A percentile compares a stretch with the other conserved stretches of the same genome.
Evolutionary conservation across 1,140 invertebrate genomes (phyloP).

Genomic region (Scaptodrosophila lebanonensis): DNA sequence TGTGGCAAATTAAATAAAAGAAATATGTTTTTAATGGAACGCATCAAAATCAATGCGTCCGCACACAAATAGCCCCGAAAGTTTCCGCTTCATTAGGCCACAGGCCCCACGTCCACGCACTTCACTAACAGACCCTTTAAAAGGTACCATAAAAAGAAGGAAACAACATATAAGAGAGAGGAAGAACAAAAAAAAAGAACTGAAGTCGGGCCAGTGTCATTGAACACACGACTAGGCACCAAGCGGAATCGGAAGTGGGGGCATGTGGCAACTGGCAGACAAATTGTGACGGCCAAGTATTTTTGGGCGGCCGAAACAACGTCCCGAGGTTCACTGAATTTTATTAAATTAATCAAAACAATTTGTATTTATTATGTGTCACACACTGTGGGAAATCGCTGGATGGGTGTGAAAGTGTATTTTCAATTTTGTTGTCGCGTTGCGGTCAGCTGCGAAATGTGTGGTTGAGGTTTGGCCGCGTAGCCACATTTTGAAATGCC

Average conservation of each 20-base stretch:
- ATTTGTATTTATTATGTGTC: conserved; percentile 49
- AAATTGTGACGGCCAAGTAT: conserved; percentile 40
- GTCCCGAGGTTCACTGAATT: conserved; percentile 49
- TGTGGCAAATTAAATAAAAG: conserved; percentile 16
- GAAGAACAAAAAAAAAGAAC: conserved; percentile 30
- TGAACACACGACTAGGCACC: conserved; percentile 51
- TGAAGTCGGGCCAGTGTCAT: conserved; percentile 33
- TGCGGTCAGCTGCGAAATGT: conserved; percentile 28
- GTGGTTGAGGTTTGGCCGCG: neutral
- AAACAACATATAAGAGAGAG: conserved; percentile 10
- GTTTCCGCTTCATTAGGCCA: conserved; percentile 56
- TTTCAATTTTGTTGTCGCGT: conserved; percentile 46
- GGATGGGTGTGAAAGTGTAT: conserved; percentile 45
- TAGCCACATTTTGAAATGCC: too few relatives aligned
- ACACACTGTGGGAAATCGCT: neutral
- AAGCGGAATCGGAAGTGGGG: neutral
- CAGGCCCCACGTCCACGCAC: conserved; percentile 10
- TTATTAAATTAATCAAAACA: conserved; percentile 65
- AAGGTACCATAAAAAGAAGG: conserved; percentile 8
- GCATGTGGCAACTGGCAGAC: conserved; percentile 8
- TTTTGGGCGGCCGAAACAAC: conserved; percentile 34
- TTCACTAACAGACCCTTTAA: conserved; percentile 7
- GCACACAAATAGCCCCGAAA: conserved; percentile 16
- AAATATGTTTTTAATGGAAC: conserved; percentile 40
- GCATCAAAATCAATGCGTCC: conserved; percentile 39